Conservation (phyloP, 2,888 invertebrate genomes). For the Parnassius smintheus region DNA sequence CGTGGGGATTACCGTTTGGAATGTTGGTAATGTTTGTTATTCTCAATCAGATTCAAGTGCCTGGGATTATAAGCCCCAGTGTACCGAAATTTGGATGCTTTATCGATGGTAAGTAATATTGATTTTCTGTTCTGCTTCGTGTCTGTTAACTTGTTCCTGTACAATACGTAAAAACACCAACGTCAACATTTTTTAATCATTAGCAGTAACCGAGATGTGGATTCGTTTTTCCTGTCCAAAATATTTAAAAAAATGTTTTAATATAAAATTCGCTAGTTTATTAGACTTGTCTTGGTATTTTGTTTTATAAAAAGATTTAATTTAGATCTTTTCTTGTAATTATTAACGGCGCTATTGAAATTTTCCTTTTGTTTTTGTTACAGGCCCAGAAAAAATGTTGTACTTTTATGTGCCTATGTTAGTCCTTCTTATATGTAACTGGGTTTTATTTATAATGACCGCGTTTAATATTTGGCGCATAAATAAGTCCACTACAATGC, state of each 20-base stretch:
- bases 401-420: slow-evolving; percentile 60
- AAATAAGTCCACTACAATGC: slow-evolving; percentile 48
- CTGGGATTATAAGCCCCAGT: slow-evolving; percentile 52
- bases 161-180: too few relatives aligned
- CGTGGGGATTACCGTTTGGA: slow-evolving; percentile 48
- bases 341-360: too few relatives aligned
- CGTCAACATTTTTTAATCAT: too few relatives aligned
- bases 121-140: neutral
- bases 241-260: too few relatives aligned
- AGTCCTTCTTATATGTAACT: slow-evolving; percentile 53
- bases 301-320: too few relatives aligned
- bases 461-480: slow-evolving; percentile 59
- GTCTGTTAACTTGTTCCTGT: too few relatives aligned
- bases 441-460: slow-evolving; percentile 59
- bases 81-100: neutral
- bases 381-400: slow-evolving; percentile 49
- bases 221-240: too few relatives aligned
- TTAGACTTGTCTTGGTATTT: too few relatives aligned
- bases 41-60: slow-evolving; percentile 38
- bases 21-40: slow-evolving; percentile 43
- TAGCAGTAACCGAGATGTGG: too few relatives aligned
- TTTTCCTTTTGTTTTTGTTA: neutral
- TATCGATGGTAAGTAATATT: slow-evolving; percentile 6
- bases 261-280: too few relatives aligned
- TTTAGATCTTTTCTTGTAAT: too few relatives aligned